Percentiles rank a stretch among this genome's conserved stretches.
Conservation (phyloP, 2,113 vertebrate genomes). For the Amphilophus citrinellus region DNA sequence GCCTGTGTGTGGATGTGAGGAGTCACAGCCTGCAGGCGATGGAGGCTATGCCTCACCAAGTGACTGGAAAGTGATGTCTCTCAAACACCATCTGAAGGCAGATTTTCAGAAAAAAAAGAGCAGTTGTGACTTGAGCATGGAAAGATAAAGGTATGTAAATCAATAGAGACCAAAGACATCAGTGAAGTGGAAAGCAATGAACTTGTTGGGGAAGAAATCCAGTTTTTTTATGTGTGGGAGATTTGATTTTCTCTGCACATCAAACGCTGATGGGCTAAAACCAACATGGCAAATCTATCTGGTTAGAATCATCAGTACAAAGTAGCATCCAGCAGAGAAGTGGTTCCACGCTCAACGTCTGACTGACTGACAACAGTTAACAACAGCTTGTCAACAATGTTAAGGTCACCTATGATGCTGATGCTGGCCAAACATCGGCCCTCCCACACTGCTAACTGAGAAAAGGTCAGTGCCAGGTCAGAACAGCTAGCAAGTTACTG, state of each 20-base stretch:
- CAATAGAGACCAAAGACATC: neutral
- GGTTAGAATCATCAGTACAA: neutral
- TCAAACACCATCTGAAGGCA: slow-evolving; percentile 10
- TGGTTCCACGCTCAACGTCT: too few relatives aligned
- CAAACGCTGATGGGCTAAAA: neutral
- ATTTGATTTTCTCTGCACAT: neutral
- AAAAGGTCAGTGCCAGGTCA: too few relatives aligned
- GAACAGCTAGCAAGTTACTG: too few relatives aligned
- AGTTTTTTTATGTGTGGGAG: neutral
- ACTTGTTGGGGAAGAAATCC: neutral
- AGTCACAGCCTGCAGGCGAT: neutral
- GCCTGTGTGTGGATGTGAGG: neutral
- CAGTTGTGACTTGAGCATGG: neutral
- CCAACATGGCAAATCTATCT: neutral
- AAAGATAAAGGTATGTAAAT: slow-evolving; percentile 30
- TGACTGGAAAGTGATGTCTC: neutral
- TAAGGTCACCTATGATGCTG: too few relatives aligned
- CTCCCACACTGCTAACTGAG: too few relatives aligned
- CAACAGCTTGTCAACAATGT: too few relatives aligned
- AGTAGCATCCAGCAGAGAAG: too few relatives aligned
- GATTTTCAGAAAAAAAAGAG: neutral
- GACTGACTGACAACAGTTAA: too few relatives aligned
- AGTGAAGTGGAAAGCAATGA: slow-evolving; percentile 6
- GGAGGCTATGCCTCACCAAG: too few relatives aligned
- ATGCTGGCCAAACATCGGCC: too few relatives aligned